Evolutionary conservation across 2,797 vertebrate species (phyloP).

Genomic region (Pelochelys cantorii): DNA sequence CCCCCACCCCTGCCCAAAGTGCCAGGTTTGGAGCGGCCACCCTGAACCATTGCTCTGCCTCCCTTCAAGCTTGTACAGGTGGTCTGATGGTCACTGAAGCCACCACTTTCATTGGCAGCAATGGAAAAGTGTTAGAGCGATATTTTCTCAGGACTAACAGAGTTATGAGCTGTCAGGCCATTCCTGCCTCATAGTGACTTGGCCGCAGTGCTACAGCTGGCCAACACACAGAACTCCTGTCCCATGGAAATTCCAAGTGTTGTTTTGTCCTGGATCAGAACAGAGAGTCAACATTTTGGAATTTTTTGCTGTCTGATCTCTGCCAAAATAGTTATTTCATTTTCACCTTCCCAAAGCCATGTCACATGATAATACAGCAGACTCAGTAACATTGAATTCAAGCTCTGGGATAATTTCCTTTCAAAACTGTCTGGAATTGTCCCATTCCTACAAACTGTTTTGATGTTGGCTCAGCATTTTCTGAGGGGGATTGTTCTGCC

Average conservation of each 20-base stretch:
- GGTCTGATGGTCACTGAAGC: neutral
- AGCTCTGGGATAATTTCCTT: neutral
- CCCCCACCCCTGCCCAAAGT: too few relatives aligned
- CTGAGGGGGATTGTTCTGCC: neutral
- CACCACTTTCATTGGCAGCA: rapidly evolving
- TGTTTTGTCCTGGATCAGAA: neutral
- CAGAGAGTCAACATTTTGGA: neutral
- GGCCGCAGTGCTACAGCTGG: rapidly evolving
- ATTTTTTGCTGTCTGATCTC: neutral
- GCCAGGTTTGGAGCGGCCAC: too few relatives aligned
- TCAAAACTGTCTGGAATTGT: neutral
- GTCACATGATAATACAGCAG: neutral
- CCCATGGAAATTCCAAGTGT: neutral
- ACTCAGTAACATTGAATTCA: neutral
- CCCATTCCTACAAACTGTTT: neutral
- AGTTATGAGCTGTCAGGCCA: neutral
- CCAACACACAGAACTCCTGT: rapidly evolving
- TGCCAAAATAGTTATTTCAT: neutral
- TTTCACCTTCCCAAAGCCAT: neutral
- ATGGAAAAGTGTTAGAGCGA: too few relatives aligned
- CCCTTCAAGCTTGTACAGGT: neutral
- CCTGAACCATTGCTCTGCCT: too few relatives aligned
- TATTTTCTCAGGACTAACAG: neutral
- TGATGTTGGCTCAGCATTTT: neutral
- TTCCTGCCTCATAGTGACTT: neutral